These are phyloP conservation scores for Phytoseiulus persimilis DNA, from an alignment of 2,888 invertebrate genomes.

Conservation along the genomic window DNA sequence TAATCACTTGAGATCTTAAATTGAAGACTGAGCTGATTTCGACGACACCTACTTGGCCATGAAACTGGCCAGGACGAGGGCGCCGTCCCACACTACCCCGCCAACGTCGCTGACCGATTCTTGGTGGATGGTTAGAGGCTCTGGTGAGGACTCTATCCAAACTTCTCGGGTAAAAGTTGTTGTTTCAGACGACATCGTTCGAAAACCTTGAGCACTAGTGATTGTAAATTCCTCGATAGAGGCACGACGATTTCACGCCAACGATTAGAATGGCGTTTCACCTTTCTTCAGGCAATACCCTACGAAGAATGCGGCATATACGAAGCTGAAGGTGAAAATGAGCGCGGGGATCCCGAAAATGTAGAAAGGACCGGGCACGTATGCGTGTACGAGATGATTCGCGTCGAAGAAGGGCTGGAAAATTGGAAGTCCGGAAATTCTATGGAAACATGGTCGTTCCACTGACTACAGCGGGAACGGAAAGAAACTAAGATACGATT, in stretches of 20 bases:
- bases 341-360: conserved; percentile 24
- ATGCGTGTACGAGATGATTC: conserved; percentile 1
- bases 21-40: no score
- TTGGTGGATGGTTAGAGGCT: conserved; percentile 13
- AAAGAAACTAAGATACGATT: no score
- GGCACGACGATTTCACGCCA: not conserved
- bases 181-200: not conserved
- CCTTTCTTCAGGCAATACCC: conserved; percentile 20
- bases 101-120: conserved; percentile 20
- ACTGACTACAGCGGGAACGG: no score
- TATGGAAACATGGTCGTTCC: not conserved
- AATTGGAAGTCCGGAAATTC: not conserved
- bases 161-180: conserved; percentile 26
- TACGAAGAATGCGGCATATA: conserved; percentile 28
- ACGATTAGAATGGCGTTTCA: conserved; percentile 6
- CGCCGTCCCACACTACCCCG: conserved; percentile 33
- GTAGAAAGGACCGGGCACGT: conserved; percentile 24
- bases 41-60: not conserved
- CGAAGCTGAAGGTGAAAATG: conserved; percentile 29
- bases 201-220: not conserved
- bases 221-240: not conserved
- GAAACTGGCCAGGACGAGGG: conserved; percentile 26
- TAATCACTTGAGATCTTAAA: no score
- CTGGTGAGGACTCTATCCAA: not conserved
- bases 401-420: conserved; percentile 24